Percentiles rank a stretch among this genome's conserved stretches.
These are phyloP conservation scores for Anarhynchus alexandrinus DNA, from an alignment of 2,113 vertebrate genomes.

Conservation along the genomic window DNA sequence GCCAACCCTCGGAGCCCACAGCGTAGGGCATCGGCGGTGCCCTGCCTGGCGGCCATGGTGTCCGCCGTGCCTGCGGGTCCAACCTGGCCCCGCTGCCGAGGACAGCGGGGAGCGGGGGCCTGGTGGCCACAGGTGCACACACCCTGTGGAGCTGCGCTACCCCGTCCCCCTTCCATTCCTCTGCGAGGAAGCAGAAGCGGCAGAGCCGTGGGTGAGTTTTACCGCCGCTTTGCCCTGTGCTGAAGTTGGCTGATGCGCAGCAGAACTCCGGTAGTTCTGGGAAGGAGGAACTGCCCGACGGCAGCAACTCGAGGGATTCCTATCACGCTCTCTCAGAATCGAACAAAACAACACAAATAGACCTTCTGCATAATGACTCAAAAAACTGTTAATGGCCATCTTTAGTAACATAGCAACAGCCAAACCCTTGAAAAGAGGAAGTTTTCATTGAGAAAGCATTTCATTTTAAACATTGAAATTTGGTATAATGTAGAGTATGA, in stretches of 20 bases:
- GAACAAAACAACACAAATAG: slow-evolving; percentile 46
- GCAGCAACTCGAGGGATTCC: slow-evolving; percentile 3
- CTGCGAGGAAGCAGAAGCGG: neutral
- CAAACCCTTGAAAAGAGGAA: slow-evolving; percentile 72
- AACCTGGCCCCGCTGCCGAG: neutral
- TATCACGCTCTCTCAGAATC: neutral
- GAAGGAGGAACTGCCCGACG: neutral
- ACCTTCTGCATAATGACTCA: slow-evolving; percentile 57
- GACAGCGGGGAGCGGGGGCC: neutral
- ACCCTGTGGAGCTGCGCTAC: neutral
- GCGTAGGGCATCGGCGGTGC: fast-evolving
- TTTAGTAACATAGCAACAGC: slow-evolving; percentile 68
- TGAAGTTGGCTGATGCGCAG: neutral
- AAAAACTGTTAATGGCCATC: slow-evolving; percentile 70
- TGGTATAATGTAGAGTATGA: slow-evolving; percentile 85
- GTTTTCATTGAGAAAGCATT: slow-evolving; percentile 76
- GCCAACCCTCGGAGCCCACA: too few species aligned
- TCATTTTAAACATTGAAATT: slow-evolving; percentile 84
- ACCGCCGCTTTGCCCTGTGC: neutral
- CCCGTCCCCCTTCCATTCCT: neutral
- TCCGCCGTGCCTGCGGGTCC: fast-evolving
- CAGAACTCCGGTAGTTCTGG: neutral
- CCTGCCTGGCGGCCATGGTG: neutral
- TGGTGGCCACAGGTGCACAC: fast-evolving
- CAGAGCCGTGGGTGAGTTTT: neutral